Evolutionary conservation across 2,888 invertebrate species (phyloP), one percentile per base, ranked within the genome.

Genomic region (Leucoptera coffeella): DNA sequence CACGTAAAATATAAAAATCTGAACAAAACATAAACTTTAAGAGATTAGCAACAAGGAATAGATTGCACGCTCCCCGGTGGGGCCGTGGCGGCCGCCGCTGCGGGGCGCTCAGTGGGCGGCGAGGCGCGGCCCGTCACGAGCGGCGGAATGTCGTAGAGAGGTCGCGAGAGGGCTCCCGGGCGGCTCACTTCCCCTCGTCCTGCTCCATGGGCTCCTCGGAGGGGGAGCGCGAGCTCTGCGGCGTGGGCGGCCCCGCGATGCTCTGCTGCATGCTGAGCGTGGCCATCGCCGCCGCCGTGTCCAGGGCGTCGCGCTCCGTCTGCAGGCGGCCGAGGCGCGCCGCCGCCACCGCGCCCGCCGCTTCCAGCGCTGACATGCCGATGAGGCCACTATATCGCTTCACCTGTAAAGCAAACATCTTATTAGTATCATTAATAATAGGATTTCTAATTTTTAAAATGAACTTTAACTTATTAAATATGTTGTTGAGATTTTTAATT

Each of bases 201-300:
- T 86, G 84, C 54, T 86, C 86, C 86, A 86, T 86, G 27, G 86
- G 86, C 62, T 86, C 86, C 46, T 82, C 83, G 32, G 81, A 78
- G 49, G 73, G 79, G 50, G 81, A 79, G 40, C 80, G 77, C 43
- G 80, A 78, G 51, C 80, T 15, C 40, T 78, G 78, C 47, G 74
- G 27, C 26, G 27, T 30, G 36, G 19, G 36, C 36, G 29, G 2
- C 52, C 51, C 37, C n/a, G n/a, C n/a, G n/a, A n/a, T n/a, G n/a
- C n/a, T n/a, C 85, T 15, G 14, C 19, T 11, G 19, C 88, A 92
- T 89, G 38, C 90, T 90, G 34, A 93, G 78, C 40, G 91, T 86
- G 42, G 95, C 94, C 85, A 95, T 88, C 38, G 93, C 93, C 38
- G 86, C 85, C 32, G 92, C 87, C 10, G 93, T 89, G 61, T 91